Evolutionary conservation across 2,888 invertebrate species (phyloP).

Genomic region (Brachycybe producta): DNA sequence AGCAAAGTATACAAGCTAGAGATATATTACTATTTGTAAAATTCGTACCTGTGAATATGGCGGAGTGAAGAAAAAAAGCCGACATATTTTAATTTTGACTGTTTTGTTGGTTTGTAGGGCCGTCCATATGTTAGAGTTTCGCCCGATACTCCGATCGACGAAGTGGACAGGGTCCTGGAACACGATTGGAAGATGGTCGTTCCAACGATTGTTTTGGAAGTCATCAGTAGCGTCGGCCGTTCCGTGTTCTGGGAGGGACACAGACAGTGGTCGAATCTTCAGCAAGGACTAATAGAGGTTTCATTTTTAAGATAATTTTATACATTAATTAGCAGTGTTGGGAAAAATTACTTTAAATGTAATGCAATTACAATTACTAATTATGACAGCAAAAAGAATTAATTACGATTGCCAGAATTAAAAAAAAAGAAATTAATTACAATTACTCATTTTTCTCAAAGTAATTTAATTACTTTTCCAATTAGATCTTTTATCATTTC

Average conservation of each 20-base stretch:
- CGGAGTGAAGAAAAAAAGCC: not conserved
- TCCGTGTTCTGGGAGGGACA: slow-evolving; percentile 21
- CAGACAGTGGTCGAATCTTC: slow-evolving; percentile 23
- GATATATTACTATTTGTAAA: too few species aligned
- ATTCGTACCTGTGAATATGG: not conserved
- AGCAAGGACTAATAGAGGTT: slow-evolving; percentile 24
- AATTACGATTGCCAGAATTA: not conserved
- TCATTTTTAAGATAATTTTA: too few species aligned
- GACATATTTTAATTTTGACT: not conserved
- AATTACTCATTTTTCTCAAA: too few species aligned
- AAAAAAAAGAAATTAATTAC: not conserved
- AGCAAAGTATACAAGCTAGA: too few species aligned
- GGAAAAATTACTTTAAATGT: too few species aligned
- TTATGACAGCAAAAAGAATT: too few species aligned
- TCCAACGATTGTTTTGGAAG: slow-evolving; percentile 24
- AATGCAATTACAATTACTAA: too few species aligned
- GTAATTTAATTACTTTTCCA: too few species aligned
- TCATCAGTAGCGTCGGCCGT: slow-evolving; percentile 22
- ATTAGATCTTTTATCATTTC: too few species aligned
- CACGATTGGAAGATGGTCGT: slow-evolving; percentile 23
- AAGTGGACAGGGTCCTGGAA: slow-evolving; percentile 22
- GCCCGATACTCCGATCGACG: slow-evolving; percentile 22
- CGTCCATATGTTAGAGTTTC: slow-evolving; percentile 23
- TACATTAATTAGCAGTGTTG: too few species aligned
- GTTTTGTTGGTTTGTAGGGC: slow-evolving; percentile 18